phyloP scores from a whole-genome alignment of 30 jellyfish, hydroid and myxozoan genomes.

The Aurelia aurita complex sp. Pacific region DNA sequence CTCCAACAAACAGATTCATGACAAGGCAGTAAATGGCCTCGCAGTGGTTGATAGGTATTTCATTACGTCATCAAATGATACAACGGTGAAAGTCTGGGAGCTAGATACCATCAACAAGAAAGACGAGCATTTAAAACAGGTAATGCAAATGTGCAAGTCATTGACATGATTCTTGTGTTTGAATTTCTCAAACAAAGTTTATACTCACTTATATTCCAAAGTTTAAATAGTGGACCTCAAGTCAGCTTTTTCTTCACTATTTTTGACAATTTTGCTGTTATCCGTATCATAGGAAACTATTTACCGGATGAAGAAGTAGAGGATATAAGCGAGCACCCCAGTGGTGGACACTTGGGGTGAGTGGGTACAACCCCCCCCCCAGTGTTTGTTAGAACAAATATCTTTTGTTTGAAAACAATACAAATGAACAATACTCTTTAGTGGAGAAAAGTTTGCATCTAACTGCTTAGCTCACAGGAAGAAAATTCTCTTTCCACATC shows the following conservation, averaged over 20 bases:
- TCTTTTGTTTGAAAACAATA: no score
- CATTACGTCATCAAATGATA: constrained; percentile 73
- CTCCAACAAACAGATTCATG: constrained; percentile 55
- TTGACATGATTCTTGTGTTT: background rate
- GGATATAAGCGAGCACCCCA: background rate
- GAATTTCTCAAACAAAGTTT: no score
- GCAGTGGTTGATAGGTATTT: constrained; percentile 20
- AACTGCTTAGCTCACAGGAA: background rate
- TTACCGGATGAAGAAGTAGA: no score
- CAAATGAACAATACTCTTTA: no score
- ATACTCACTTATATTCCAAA: no score
- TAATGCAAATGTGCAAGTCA: background rate
- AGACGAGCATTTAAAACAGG: constrained; percentile 26
- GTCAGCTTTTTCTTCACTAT: no score
- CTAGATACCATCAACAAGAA: constrained; percentile 9
- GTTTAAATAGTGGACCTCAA: no score
- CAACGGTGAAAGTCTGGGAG: constrained; percentile 84
- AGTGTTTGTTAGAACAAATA: no score
- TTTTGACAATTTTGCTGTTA: no score
- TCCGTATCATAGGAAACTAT: no score
- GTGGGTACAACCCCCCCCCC: no score
- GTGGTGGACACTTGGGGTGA: background rate
- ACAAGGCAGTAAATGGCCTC: constrained; percentile 53
- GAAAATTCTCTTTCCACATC: background rate
- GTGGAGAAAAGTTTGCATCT: no score